Percentiles rank a stretch among this genome's conserved stretches.
phyloP scores from a whole-genome alignment of 2,888 invertebrate species.

The Deilephila porcellus region DNA sequence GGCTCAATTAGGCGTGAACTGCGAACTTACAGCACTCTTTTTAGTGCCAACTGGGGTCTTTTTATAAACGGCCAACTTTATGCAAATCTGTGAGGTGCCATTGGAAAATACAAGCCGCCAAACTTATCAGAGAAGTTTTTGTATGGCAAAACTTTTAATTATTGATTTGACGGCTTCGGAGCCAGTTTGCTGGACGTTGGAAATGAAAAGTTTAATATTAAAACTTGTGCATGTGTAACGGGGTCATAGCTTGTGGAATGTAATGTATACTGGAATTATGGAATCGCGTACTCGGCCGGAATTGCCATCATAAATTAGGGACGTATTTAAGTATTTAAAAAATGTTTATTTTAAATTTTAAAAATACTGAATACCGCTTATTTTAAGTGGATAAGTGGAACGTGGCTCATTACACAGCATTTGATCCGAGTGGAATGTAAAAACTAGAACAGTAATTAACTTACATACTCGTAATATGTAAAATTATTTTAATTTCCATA shows the following conservation, averaged over 20 bases:
- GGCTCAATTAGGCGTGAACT: conserved; percentile 26
- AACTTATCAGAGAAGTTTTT: conserved; percentile 47
- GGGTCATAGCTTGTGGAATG: conserved; percentile 20
- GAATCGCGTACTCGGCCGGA: not conserved
- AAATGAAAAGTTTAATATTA: conserved; percentile 25
- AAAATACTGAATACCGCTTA: not conserved
- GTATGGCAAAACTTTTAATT: conserved; percentile 53
- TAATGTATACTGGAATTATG: conserved; percentile 7
- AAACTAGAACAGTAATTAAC: not conserved
- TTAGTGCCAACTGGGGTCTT: conserved; percentile 42
- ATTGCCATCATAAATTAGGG: conserved; percentile 4
- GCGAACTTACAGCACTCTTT: conserved; percentile 29
- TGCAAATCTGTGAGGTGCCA: conserved; percentile 40
- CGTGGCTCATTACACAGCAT: conserved; percentile 20
- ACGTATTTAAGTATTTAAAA: conserved; percentile 5
- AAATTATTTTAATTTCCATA: not conserved
- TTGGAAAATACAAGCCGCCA: conserved; percentile 41
- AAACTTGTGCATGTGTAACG: conserved; percentile 18
- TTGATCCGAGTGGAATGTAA: conserved; percentile 3
- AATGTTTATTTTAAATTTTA: not conserved
- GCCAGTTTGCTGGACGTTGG: conserved; percentile 34
- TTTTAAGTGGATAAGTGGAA: conserved; percentile 16
- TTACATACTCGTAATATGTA: not conserved
- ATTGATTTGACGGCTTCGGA: conserved; percentile 46
- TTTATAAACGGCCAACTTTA: conserved; percentile 35